Base-by-base conservation (phyloP, 1,140 invertebrate genomes). In the Archegozetes longisetosus region DNA sequence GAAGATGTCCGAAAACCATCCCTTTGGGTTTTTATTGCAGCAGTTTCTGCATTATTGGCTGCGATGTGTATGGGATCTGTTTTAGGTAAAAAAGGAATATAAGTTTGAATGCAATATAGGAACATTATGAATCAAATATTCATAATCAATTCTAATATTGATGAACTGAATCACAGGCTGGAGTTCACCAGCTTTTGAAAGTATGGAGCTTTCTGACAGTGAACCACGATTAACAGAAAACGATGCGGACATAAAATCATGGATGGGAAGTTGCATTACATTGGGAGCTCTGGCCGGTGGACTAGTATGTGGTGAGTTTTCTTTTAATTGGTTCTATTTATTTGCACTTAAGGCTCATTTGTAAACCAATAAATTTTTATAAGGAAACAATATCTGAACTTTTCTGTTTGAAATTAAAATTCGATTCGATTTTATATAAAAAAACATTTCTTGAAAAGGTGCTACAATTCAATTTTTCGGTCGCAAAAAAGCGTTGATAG, bases 401-500 rank as follows among this genome's bases (percentile, higher is more conserved):
- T n/a, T n/a, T n/a, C n/a, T n/a, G n/a, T n/a, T n/a, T n/a, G n/a
- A n/a, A n/a, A n/a, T n/a, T n/a, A n/a, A n/a, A n/a, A n/a, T n/a
- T n/a, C n/a, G n/a, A n/a, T n/a, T n/a, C n/a, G n/a, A n/a, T n/a
- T n/a, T n/a, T n/a, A n/a, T n/a, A n/a, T n/a, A n/a, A n/a, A n/a
- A n/a, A n/a, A n/a, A n/a, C n/a, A n/a, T n/a, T n/a, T n/a, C n/a
- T n/a, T n/a, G n/a, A n/a, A n/a, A n/a, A 25, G 27, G 17, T 17
- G 9, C 28, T 9, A 27, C 12, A n/a, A 27, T 59, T 9, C 9
- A 50, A 22, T 49, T 76, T 1, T 74, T 86, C 59, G 88, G 88
- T 23, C 71, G 88, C 29, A 86, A 83, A 67, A 73, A 72, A 46
- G 79, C 84, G 0, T 82, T 90, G 77, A 66, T 88, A 13, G 63